Conservation (phyloP, 2,888 invertebrate genomes). For the Barypeithes pellucidus region DNA sequence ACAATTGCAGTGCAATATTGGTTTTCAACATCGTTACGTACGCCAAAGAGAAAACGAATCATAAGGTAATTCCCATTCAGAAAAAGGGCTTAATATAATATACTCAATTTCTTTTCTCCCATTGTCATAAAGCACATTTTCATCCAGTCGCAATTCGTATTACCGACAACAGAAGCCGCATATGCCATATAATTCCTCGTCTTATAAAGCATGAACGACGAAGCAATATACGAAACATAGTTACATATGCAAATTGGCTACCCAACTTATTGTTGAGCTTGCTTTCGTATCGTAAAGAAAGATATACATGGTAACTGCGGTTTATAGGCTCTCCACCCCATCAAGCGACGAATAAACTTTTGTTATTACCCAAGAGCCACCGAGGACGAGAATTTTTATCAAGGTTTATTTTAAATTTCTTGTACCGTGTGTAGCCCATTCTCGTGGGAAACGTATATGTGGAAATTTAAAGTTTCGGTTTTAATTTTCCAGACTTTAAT, state of each 20-base stretch:
- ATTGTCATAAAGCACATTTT: constrained; percentile 53
- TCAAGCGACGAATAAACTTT: constrained; percentile 52
- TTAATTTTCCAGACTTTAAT: constrained; percentile 48
- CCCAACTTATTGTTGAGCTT: constrained; percentile 67
- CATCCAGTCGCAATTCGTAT: constrained; percentile 47
- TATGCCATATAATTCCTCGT: constrained; percentile 40
- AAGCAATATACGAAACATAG: constrained; percentile 61
- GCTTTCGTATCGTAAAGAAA: constrained; percentile 64
- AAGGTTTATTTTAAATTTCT: constrained; percentile 54
- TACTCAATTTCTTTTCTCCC: constrained; percentile 52
- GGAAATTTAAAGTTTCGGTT: constrained; percentile 42
- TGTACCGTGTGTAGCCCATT: constrained; percentile 24
- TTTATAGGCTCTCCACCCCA: constrained; percentile 53
- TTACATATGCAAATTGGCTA: constrained; percentile 71
- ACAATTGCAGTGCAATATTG: no score
- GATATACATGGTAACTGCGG: constrained; percentile 54
- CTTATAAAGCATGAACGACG: constrained; percentile 43
- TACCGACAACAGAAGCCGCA: constrained; percentile 39
- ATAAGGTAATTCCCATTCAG: constrained; percentile 19
- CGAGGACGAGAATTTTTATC: constrained; percentile 53
- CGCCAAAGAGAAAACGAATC: neutral
- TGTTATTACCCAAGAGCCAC: constrained; percentile 49
- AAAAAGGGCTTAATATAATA: constrained; percentile 43
- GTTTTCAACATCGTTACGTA: neutral
- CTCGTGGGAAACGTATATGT: constrained; percentile 46